Evolutionary conservation across 2,797 vertebrate species (phyloP).

Genomic region (Psittacula derbiana): DNA sequence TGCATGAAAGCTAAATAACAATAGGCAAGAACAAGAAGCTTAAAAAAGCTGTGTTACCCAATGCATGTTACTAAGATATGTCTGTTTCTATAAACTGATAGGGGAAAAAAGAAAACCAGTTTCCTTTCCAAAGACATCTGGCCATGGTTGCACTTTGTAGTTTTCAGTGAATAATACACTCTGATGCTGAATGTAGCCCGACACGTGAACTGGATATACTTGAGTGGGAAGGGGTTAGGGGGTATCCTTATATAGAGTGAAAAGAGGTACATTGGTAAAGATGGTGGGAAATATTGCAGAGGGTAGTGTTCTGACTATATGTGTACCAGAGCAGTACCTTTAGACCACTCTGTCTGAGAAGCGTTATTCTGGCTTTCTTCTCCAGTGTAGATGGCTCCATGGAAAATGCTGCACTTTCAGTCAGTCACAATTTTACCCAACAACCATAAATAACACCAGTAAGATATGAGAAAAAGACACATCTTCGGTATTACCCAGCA

Average conservation of each 20-base stretch:
- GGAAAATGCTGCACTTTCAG: neutral
- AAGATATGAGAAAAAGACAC: neutral
- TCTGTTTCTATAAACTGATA: conserved; percentile 15
- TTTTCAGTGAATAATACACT: neutral
- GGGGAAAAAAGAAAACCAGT: neutral
- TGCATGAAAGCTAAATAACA: conserved; percentile 5
- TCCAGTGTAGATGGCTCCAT: neutral
- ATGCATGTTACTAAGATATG: conserved; percentile 12
- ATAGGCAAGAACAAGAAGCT: neutral
- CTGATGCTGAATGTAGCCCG: neutral
- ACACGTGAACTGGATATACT: neutral
- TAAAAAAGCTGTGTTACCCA: neutral
- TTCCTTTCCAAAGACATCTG: neutral
- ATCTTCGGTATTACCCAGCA: neutral
- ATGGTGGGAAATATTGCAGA: neutral
- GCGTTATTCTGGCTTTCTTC: neutral
- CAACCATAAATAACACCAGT: neutral
- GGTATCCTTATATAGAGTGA: neutral
- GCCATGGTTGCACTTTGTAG: neutral
- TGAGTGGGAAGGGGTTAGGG: neutral
- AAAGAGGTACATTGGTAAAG: neutral
- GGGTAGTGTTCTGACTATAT: neutral
- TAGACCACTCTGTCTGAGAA: neutral
- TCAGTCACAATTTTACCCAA: neutral
- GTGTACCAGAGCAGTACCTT: neutral